Conservation (phyloP, 2,888 invertebrate genomes). For the Orchestes rusci region DNA sequence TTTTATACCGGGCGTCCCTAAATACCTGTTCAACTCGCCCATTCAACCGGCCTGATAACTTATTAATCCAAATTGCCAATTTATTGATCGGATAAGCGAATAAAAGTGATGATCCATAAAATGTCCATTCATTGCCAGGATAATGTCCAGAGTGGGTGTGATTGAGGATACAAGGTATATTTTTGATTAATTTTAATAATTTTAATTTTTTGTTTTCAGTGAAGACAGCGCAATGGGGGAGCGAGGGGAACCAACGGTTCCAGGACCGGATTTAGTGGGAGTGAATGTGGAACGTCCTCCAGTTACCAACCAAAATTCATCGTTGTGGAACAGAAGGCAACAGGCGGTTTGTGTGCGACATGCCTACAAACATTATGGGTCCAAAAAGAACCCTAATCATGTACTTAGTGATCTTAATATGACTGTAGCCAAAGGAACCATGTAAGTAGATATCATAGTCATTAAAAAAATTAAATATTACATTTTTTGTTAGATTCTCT, state of each 20-base stretch:
- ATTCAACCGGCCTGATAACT: too few species aligned
- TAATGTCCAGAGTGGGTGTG: too few species aligned
- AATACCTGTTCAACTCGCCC: too few species aligned
- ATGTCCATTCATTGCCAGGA: too few species aligned
- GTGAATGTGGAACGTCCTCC: slow-evolving; percentile 40
- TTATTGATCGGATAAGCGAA: too few species aligned
- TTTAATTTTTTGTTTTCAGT: slow-evolving; percentile 37
- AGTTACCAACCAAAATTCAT: slow-evolving; percentile 43
- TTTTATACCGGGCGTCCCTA: slow-evolving; percentile 1
- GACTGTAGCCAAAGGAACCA: slow-evolving; percentile 90
- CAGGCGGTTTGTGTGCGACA: slow-evolving; percentile 83
- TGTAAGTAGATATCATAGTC: slow-evolving; percentile 58
- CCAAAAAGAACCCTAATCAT: slow-evolving; percentile 77
- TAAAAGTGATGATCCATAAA: too few species aligned
- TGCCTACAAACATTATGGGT: slow-evolving; percentile 85
- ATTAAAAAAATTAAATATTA: not conserved
- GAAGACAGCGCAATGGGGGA: slow-evolving; percentile 43
- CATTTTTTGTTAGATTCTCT: too few species aligned
- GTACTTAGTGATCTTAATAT: slow-evolving; percentile 85
- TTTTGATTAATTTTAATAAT: not conserved
- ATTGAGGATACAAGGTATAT: too few species aligned
- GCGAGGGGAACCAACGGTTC: slow-evolving; percentile 38
- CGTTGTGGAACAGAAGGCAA: slow-evolving; percentile 62
- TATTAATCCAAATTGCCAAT: too few species aligned
- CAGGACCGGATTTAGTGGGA: slow-evolving; percentile 42